Conservation (phyloP, 2,113 vertebrate species). For the Labeo catla region DNA sequence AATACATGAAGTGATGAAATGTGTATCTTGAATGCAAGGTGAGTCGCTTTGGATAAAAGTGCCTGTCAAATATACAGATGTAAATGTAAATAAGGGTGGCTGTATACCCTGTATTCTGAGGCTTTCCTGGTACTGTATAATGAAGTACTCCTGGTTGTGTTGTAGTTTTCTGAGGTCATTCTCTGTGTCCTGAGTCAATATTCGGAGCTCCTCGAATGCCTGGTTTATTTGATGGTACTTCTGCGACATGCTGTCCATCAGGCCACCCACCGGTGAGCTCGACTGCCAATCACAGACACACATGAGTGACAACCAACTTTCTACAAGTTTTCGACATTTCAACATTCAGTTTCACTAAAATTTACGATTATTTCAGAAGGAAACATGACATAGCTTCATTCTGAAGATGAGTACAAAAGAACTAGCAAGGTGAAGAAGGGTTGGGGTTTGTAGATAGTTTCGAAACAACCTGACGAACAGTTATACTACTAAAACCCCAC, state of each 20-base stretch:
- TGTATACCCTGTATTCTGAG: conserved; percentile 83
- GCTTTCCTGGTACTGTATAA: conserved; percentile 99
- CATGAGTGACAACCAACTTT: not conserved
- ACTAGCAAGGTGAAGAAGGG: not conserved
- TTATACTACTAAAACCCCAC: not conserved
- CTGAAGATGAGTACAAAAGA: too few relatives aligned
- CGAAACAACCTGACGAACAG: not conserved
- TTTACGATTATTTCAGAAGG: not conserved
- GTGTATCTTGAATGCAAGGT: not conserved
- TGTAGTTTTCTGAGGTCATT: conserved; percentile 94
- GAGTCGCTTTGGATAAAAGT: not conserved
- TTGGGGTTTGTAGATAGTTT: not conserved
- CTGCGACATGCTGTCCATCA: conserved; percentile 95
- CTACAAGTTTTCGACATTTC: not conserved
- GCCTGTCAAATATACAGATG: not conserved
- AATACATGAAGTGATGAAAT: not conserved
- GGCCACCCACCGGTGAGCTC: conserved; percentile 82
- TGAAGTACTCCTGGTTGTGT: conserved; percentile 97
- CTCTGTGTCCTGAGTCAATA: conserved; percentile 92
- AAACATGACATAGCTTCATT: not conserved
- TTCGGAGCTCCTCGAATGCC: conserved; percentile 91
- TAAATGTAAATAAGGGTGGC: conserved; percentile 1
- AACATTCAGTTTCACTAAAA: not conserved
- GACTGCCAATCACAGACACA: conserved; percentile 74
- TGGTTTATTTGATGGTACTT: conserved; percentile 98